Conservation (phyloP, 2,797 vertebrate species). For the Dipus sagitta region DNA sequence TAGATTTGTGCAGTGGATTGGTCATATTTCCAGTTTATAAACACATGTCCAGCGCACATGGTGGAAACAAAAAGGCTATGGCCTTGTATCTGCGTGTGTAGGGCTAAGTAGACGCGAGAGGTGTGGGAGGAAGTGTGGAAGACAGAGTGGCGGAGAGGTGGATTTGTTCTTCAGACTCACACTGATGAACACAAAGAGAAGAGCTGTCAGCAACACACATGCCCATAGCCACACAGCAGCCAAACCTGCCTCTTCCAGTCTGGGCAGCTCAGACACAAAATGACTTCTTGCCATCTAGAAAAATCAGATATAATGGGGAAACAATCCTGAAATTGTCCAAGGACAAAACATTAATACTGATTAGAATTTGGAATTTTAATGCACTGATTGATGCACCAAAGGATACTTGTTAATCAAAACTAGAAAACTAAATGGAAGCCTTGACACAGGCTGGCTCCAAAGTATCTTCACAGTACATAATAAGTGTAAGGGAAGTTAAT, state of each 20-base stretch:
- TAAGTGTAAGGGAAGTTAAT: conserved; percentile 20
- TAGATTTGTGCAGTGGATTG: neutral
- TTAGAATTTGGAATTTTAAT: conserved; percentile 29
- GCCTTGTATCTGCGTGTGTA: neutral
- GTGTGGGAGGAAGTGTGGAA: conserved; percentile 6
- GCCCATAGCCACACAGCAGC: conserved; percentile 64
- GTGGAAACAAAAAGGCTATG: conserved; percentile 22
- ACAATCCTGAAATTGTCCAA: neutral
- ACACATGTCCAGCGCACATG: neutral
- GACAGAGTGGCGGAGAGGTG: neutral
- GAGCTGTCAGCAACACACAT: conserved; percentile 69
- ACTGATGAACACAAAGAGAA: conserved; percentile 75
- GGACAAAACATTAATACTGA: neutral
- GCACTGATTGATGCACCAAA: neutral
- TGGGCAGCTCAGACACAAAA: conserved; percentile 67
- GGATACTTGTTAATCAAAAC: conserved; percentile 22
- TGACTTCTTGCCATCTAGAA: conserved; percentile 56
- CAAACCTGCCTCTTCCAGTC: conserved; percentile 69
- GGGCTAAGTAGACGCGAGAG: neutral
- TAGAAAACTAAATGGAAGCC: conserved; percentile 46
- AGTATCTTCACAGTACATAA: neutral
- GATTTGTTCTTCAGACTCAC: conserved; percentile 71
- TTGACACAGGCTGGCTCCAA: conserved; percentile 8
- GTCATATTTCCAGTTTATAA: conserved; percentile 48
- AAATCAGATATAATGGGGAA: conserved; percentile 39